Evolutionary conservation across 2,797 vertebrate species (phyloP), one percentile per base, ranked within the genome.

Genomic region (Hemibagrus guttatus): DNA sequence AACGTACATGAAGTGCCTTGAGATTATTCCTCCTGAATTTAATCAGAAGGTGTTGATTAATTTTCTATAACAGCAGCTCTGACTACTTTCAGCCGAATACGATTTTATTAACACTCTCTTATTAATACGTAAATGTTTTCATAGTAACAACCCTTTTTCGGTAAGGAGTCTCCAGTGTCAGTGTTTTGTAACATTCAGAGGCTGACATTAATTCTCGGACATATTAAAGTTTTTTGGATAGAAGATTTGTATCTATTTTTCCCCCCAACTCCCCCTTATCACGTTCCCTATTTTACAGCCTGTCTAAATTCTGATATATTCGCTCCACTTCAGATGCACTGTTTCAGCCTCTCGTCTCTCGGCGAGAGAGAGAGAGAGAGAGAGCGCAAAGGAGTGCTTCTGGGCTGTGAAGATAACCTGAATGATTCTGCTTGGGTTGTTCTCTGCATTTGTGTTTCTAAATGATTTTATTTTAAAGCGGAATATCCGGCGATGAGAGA

Each of bases 341-440:
- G 83, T 87, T 84, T 87, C 58, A 84, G 69, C 56, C 31, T 81
- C 42, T 56, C 3, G 31, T 31, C 78, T 12, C 63, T 79, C 39
- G 26, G 61, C 72, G 35, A 39, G 35, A 39, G 35, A 39, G 35
- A 39, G 35, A 4, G 35, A 52, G 58, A 75, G 61, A 76, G 61
- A 35, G 46, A 49, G 46, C 7, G 46, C 46, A 49, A 42, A 31
- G 74, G 23, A 2, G 56, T n/a, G 68, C 46, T 84, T 79, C 86
- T 84, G 86, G 63, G 46, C 76, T 84, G 26, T 74, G 26, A 64
- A 84, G 86, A 87, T 87, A 81, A 84, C 76, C 49, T 31, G n/a
- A 21, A 87, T 13, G 61, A 54, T 49, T 71, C n/a, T 76, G 74
- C 82, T 61, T 71, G 86, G 63, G 31, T 83, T 46, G 52, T 39